Base-by-base conservation (phyloP, 1,140 invertebrate species). In the Diuraphis noxia region DNA sequence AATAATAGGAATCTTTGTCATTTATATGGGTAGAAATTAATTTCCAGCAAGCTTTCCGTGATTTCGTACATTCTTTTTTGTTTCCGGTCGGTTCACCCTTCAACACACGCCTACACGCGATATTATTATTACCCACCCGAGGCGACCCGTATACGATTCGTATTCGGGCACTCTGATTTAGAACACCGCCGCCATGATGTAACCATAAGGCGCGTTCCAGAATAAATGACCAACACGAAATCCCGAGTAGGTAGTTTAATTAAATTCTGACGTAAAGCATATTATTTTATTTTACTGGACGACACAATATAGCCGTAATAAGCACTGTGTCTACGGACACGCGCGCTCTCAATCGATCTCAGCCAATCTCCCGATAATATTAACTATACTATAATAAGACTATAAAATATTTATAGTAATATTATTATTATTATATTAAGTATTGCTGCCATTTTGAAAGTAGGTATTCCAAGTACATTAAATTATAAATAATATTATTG, bases 21-120 rank as follows among this genome's bases (percentile, higher is more conserved):
- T 84, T 41, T 41, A 41, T 46, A 84, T 30, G 23, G 82, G 41
- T 43, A n/a, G 82, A 86, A 86, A 49, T 86, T 34, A 86, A 86
- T 86, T 86, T 86, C 8, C 41, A 49, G 8, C 84, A 25, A 86
- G n/a, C 41, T 49, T 86, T 49, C 41, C 43, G 38, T 49, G 43
- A 86, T 86, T 85, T 49, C 17, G 43, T 49, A 86, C 84, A 49
- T 49, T 86, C n/a, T 86, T 49, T 85, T 85, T 85, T 34, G 82
- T 85, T 85, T 85, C 41, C 82, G 41, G 40, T 46, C n/a, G 30
- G 41, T 46, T 46, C 36, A 46, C 40, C 82, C 82, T 46, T 85
- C n/a, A 19, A 30, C 52, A n/a, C 81, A 23, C n/a, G n/a, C n/a
- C 19, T 25, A 4, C 84, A 46, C 84, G n/a, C 43, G 36, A 49